A percentile compares a stretch with the other conserved stretches of the same genome.
Evolutionary conservation across 2,888 invertebrate species (phyloP).

Genomic region (Phengaris arion): DNA sequence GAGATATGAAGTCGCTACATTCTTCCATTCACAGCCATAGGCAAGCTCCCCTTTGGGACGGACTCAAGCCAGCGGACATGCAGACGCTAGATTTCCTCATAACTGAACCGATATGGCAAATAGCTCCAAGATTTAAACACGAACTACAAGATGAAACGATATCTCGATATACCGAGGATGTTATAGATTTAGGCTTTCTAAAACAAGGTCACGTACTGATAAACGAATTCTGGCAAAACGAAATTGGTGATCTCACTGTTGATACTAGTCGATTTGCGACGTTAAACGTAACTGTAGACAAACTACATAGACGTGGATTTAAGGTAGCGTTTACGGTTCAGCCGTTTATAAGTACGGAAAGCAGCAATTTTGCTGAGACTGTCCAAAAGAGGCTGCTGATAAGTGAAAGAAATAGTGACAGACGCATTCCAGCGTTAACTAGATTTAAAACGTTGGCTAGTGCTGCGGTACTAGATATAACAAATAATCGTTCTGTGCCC

Average conservation of each 20-base stretch:
- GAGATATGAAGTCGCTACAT: constrained; percentile 88
- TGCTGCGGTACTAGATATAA: constrained; percentile 92
- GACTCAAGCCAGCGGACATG: constrained; percentile 87
- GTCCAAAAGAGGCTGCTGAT: constrained; percentile 87
- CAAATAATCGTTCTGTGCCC: constrained; percentile 87
- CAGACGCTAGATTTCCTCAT: constrained; percentile 86
- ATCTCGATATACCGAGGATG: constrained; percentile 90
- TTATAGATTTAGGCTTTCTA: constrained; percentile 87
- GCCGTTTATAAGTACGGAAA: constrained; percentile 93
- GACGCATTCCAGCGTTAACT: constrained; percentile 89
- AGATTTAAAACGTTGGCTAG: constrained; percentile 89
- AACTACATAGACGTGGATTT: constrained; percentile 90
- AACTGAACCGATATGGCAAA: constrained; percentile 93
- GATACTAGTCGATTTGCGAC: constrained; percentile 88
- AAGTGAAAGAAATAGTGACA: constrained; percentile 88
- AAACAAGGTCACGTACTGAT: constrained; percentile 89
- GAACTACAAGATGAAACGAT: constrained; percentile 85
- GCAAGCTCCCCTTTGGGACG: constrained; percentile 86
- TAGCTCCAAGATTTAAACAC: constrained; percentile 83
- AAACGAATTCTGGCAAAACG: constrained; percentile 90
- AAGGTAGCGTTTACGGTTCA: constrained; percentile 93
- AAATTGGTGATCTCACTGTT: constrained; percentile 92
- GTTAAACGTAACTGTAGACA: constrained; percentile 87
- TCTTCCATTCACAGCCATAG: constrained; percentile 86
- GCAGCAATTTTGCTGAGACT: constrained; percentile 88